Evolutionary conservation across 1,140 invertebrate genomes (phyloP), one percentile per base, ranked within the genome.

Genomic region (Prorops nasuta): DNA sequence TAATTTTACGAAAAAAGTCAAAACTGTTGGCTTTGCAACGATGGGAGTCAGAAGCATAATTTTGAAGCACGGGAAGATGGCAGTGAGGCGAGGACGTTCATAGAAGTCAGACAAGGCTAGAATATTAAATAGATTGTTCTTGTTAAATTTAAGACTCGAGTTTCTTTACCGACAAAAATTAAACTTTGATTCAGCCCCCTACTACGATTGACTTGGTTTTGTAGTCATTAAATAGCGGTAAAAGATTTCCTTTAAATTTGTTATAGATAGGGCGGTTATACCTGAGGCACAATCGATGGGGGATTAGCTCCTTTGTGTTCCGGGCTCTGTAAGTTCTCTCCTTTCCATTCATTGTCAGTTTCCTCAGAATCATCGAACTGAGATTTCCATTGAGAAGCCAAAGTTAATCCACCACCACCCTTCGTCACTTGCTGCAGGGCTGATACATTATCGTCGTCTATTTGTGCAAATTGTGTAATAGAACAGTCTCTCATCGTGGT

Each of bases 361-460:
- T 92, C 91, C 58, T 95, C 92, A 0, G 91, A 94, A 68, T 96
- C 92, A 67, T 95, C 92, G 66, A 96, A 95, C 66, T 94, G 91
- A 2, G 90, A 94, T 67, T 95, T 94, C 93, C 93, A 96, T 61
- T 94, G 87, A 1, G 91, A 94, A 0, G 90, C 91, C 9, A 94
- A 69, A 0, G 92, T 94, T 2, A 94, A 71, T 0, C 89, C 89
- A 22, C 86, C 86, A 2, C 83, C 84, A 35, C 86, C 85, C 63
- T 83, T 84, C 0, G 87, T 89, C n/a, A 86, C 81, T 79, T 94
- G 91, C 67, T 94, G 91, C 46, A 91, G 68, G 1, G 88, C 89
- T 8, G 92, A 94, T 0, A 94, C 87, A 66, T 94, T 94, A 51
- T 94, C 92, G 71, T 96, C 93, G 67, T 95, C 93, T 63, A 94